Evolutionary conservation across 2,888 invertebrate species (phyloP).

Genomic region (Philereme transversata): DNA sequence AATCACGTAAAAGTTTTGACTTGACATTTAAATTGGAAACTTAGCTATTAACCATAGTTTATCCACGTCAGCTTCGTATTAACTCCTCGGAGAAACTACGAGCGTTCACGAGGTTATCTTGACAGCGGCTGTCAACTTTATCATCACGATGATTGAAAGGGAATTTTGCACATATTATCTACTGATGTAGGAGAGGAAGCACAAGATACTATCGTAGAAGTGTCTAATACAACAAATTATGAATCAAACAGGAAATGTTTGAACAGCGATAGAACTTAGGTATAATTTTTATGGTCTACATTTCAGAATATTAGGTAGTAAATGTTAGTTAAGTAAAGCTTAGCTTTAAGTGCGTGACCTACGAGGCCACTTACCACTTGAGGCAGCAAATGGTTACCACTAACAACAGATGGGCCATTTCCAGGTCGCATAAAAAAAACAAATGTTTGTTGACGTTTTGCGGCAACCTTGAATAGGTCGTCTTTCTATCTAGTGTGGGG

Average conservation of each 20-base stretch:
- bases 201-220: not conserved
- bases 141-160: constrained; percentile 34
- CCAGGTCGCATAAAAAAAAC: no score
- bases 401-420: no score
- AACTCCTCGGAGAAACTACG: constrained; percentile 6
- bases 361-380: no score
- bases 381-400: no score
- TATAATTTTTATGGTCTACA: no score
- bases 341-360: no score
- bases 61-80: not conserved
- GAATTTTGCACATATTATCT: constrained; percentile 32
- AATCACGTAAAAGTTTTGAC: no score
- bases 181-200: not conserved
- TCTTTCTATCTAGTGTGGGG: no score
- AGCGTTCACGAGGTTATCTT: constrained; percentile 19
- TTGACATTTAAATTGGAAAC: not conserved
- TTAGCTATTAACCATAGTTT: not conserved
- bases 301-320: no score
- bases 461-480: no score
- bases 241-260: not conserved
- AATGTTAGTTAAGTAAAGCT: no score
- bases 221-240: not conserved
- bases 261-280: not conserved
- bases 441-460: no score
- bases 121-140: constrained; percentile 30